Conservation (phyloP, 2,888 invertebrate species). For the Rhingia campestris region DNA sequence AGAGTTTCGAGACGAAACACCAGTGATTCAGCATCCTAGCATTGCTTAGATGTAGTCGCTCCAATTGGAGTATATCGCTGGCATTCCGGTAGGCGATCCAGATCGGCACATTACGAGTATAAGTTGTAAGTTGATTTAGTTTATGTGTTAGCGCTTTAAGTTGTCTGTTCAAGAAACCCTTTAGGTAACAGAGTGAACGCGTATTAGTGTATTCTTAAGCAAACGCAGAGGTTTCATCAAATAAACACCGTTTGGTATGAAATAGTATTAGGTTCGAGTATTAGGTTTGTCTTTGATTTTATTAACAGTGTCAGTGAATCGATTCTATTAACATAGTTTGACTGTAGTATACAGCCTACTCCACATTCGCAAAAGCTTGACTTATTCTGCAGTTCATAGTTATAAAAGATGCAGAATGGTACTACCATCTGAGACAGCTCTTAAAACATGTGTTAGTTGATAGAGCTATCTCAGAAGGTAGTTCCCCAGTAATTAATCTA, state of each 20-base stretch:
- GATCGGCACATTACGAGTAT: slow-evolving; percentile 82
- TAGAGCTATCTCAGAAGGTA: no score
- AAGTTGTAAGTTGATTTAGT: slow-evolving; percentile 78
- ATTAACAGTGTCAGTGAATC: no score
- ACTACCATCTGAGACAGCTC: no score
- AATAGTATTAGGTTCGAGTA: no score
- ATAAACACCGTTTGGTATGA: not conserved
- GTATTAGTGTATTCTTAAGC: not conserved
- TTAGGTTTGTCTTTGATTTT: no score
- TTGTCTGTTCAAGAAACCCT: slow-evolving; percentile 31
- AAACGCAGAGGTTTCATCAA: slow-evolving; percentile 2
- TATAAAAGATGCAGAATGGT: no score
- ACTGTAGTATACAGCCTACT: no score
- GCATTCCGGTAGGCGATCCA: slow-evolving; percentile 82
- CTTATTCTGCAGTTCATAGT: no score
- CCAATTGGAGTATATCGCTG: slow-evolving; percentile 78
- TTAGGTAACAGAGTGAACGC: not conserved
- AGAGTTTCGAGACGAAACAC: slow-evolving; percentile 78
- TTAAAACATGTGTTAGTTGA: no score
- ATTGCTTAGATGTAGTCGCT: slow-evolving; percentile 78
- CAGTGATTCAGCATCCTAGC: slow-evolving; percentile 81
- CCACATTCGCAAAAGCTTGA: no score
- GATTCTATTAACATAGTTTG: no score
- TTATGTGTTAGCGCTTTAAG: slow-evolving; percentile 14
- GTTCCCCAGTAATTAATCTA: no score